Conservation (phyloP, 92 coral and sea anemone genomes). For the Galaxea fascicularis region DNA sequence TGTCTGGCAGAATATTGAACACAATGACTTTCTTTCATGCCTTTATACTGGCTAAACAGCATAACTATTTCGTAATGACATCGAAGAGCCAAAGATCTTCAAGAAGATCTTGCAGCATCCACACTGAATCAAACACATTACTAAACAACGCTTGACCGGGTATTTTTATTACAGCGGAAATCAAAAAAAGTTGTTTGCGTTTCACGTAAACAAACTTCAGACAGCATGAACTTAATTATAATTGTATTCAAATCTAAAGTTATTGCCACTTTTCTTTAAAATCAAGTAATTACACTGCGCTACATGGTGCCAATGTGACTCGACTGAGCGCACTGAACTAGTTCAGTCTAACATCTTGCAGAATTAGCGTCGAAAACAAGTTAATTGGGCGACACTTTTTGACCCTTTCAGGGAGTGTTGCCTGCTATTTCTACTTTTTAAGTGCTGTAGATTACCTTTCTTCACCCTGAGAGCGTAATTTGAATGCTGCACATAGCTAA, state of each 20-base stretch:
- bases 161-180: background rate
- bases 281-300: background rate
- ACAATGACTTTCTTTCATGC: background rate
- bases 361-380: too few species aligned
- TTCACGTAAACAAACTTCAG: background rate
- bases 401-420: too few species aligned
- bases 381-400: too few species aligned
- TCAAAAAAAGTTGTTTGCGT: background rate
- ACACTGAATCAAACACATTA: background rate
- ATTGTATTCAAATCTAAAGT: slow-evolving; percentile 9
- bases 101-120: background rate
- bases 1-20: background rate
- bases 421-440: too few species aligned
- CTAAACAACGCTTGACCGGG: background rate
- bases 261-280: background rate
- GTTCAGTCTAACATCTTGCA: too few species aligned
- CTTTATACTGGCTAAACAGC: background rate
- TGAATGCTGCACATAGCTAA: background rate
- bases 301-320: background rate
- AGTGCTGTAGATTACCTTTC: background rate
- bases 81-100: too few species aligned
- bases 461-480: background rate
- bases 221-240: background rate
- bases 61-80: background rate
- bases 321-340: background rate